Percentiles rank a stretch among this genome's conserved stretches.
Evolutionary conservation across 2,888 invertebrate genomes (phyloP).

Genomic region (Aquatica leii): DNA sequence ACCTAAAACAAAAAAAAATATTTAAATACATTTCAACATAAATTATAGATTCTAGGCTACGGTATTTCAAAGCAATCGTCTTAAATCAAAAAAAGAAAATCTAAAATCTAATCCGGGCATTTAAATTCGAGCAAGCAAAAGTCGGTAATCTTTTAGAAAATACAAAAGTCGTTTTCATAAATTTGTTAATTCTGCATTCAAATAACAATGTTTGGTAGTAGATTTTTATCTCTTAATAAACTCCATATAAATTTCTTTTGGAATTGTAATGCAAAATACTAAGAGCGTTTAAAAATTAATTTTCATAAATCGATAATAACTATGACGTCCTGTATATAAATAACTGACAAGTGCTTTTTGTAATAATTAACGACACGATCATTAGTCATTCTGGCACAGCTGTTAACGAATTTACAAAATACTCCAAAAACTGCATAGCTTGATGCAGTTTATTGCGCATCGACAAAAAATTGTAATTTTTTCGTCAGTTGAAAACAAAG

Average conservation of each 20-base stretch:
- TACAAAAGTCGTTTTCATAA: constrained; percentile 10
- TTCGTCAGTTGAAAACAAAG: no score
- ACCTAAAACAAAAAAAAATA: constrained; percentile 1
- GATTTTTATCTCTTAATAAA: no score
- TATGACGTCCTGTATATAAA: no score
- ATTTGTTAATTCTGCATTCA: neutral
- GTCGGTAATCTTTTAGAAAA: constrained; percentile 4
- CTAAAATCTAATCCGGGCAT: neutral
- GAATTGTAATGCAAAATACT: no score
- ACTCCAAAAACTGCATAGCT: no score
- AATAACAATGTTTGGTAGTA: no score
- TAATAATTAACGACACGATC: constrained; percentile 9
- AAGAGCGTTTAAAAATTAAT: no score
- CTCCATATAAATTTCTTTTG: no score
- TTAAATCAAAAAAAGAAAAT: neutral
- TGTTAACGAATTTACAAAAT: no score
- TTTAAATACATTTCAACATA: constrained; percentile 1
- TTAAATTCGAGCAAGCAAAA: neutral
- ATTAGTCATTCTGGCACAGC: constrained; percentile 13
- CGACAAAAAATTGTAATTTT: no score
- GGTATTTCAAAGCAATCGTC: neutral
- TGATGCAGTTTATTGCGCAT: no score
- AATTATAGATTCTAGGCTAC: neutral
- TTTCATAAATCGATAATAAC: no score
- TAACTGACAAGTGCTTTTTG: neutral